phyloP scores from a whole-genome alignment of 2,888 invertebrate genomes.

The Andrena bucephala region DNA sequence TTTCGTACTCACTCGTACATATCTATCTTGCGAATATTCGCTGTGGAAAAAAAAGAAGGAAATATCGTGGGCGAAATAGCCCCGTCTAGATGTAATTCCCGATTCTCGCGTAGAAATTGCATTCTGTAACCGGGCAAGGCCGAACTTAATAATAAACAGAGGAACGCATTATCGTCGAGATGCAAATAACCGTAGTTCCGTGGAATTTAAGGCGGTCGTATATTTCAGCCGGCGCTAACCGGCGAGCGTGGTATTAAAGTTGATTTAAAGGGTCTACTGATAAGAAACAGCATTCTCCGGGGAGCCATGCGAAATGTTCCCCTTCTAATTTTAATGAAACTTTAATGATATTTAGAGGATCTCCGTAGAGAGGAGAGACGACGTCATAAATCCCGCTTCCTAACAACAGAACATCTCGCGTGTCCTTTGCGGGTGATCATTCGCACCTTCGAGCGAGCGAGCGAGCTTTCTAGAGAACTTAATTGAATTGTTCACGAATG shows the following conservation, averaged over 20 bases:
- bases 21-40: neutral
- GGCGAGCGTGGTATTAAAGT: conserved; percentile 66
- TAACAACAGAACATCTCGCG: conserved; percentile 52
- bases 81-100: neutral
- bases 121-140: neutral
- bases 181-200: conserved; percentile 60
- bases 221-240: conserved; percentile 62
- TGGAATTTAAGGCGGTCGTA: conserved; percentile 56
- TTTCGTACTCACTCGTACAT: too few species aligned
- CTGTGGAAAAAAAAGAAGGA: neutral
- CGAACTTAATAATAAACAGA: conserved; percentile 55
- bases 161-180: conserved; percentile 51
- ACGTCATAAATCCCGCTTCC: conserved; percentile 52
- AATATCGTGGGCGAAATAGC: neutral
- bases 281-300: conserved; percentile 69
- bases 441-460: conserved; percentile 9
- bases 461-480: neutral
- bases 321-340: conserved; percentile 72
- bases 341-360: conserved; percentile 72
- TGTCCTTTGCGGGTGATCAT: conserved; percentile 43
- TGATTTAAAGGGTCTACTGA: conserved; percentile 71
- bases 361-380: conserved; percentile 44
- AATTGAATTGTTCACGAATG: conserved; percentile 23
- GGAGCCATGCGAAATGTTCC: conserved; percentile 61
- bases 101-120: conserved; percentile 7